Percentiles rank a stretch among this genome's conserved stretches.
These are phyloP conservation scores for Drosophila oshimai DNA, from an alignment of 1,140 invertebrate species.

Conservation along the genomic window DNA sequence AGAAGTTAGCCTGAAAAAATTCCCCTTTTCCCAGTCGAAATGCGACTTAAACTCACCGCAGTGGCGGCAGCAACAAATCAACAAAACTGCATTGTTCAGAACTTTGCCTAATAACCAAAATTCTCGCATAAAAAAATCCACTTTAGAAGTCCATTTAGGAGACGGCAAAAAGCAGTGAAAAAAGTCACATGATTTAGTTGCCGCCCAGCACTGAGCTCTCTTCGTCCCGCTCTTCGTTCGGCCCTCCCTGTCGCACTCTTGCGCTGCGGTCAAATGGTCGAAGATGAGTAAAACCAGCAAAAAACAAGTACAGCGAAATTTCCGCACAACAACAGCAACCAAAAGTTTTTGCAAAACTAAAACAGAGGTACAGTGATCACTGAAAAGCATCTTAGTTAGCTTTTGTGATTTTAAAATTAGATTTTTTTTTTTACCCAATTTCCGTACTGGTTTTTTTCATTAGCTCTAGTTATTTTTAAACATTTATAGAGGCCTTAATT, in stretches of 20 bases:
- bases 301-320: constrained; percentile 57
- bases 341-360: constrained; percentile 61
- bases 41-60: constrained; percentile 29
- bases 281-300: constrained; percentile 1
- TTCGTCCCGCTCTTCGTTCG: not conserved
- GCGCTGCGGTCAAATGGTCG: constrained; percentile 6
- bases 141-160: constrained; percentile 29
- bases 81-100: constrained; percentile 68
- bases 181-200: constrained; percentile 77
- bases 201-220: constrained; percentile 13
- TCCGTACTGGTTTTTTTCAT: no score
- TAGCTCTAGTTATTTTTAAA: no score
- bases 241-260: constrained; percentile 13
- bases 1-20: not conserved
- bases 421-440: no score
- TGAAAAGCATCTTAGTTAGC: not conserved
- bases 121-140: constrained; percentile 59
- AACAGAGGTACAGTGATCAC: constrained; percentile 20
- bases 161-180: constrained; percentile 34
- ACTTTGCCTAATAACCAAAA: constrained; percentile 63
- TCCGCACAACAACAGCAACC: constrained; percentile 49
- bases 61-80: constrained; percentile 29
- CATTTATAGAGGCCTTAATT: no score
- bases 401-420: no score
- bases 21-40: constrained; percentile 15